Base-by-base conservation (phyloP, 2,797 vertebrate species). In the Loris lydekkerianus region DNA sequence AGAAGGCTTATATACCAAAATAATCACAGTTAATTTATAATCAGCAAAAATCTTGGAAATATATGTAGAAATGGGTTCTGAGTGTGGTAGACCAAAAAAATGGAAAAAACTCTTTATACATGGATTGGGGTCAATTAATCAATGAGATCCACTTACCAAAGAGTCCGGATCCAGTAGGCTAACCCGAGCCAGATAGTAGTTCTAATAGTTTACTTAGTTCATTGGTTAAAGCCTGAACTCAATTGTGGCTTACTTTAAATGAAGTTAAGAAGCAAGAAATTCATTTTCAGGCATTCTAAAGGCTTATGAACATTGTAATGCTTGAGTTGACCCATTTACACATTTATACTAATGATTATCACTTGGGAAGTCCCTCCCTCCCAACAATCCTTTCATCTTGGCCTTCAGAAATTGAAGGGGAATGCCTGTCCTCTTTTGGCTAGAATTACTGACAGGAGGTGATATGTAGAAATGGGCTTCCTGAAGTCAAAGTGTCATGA, bases 1-100 rank as follows among this genome's bases (percentile, higher is more conserved):
- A 73, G 86, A 37, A 53, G 27, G 7, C 13, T 63, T 53, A 63
- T 5, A 61, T 20, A 58, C 29, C 49, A 61, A 81, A 81, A 60
- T 61, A 61, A 49, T 31, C 60, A 15, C 5, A 80, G 31, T 56
- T 70, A n/a, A 60, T 83, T 77, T 77, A 46, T 29, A 23, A 46
- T 60, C 4, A 70, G 29, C 31, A 88, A 81, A 73, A 86, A 31
- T 72, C 53, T 31, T 13, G n/a, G 40, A 67, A 81, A 49, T 46
- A 37, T 56, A 53, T 88, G n/a, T 88, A 27, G 56, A 88, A 88
- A 88, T 93, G 56, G 17, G 15, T 61, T 81, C 56, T 77, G 40
- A 93, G 25, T 21, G n/a, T 53, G 27, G 40, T 31, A 93, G 73
- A 61, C 11, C 20, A 53, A 53, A n/a, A 58, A 92, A 67, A 67